phyloP scores from a whole-genome alignment of 2,888 invertebrate genomes.

The Nipponacmea schrenckii region DNA sequence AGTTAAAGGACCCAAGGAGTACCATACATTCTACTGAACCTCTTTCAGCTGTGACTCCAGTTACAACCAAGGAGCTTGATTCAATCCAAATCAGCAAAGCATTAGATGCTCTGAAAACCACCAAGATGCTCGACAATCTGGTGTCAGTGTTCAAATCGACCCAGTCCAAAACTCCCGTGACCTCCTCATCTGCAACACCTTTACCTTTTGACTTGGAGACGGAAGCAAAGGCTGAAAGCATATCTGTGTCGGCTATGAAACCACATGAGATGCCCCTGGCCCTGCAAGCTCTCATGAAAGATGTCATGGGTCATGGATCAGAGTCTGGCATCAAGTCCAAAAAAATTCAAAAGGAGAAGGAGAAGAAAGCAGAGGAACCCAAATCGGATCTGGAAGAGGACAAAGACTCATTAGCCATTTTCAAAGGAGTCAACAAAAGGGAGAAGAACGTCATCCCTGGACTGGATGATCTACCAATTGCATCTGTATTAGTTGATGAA shows the following conservation, averaged over 20 bases:
- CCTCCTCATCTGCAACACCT: not conserved
- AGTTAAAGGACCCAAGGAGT: not conserved
- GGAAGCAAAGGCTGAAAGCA: not conserved
- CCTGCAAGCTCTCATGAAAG: constrained; percentile 37
- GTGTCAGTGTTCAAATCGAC: not conserved
- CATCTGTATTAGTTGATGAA: not conserved
- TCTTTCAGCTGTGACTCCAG: not conserved
- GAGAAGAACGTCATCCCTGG: not conserved
- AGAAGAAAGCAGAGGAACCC: constrained; percentile 6
- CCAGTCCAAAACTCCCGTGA: not conserved
- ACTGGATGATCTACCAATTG: not conserved
- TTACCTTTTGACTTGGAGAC: not conserved
- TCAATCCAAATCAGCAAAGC: not conserved
- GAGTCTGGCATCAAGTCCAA: constrained; percentile 20
- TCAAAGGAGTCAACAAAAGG: not conserved
- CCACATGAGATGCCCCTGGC: constrained; percentile 28
- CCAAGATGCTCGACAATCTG: not conserved
- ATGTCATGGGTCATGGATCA: constrained; percentile 31
- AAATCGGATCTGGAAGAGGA: not conserved
- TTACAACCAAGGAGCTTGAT: too few species aligned
- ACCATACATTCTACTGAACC: not conserved
- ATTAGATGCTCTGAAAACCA: not conserved
- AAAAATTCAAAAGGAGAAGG: constrained; percentile 9
- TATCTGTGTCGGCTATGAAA: not conserved
- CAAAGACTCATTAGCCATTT: not conserved